Evolutionary conservation across 2,888 invertebrate species (phyloP).

Genomic region (Cryptosula pallasiana): DNA sequence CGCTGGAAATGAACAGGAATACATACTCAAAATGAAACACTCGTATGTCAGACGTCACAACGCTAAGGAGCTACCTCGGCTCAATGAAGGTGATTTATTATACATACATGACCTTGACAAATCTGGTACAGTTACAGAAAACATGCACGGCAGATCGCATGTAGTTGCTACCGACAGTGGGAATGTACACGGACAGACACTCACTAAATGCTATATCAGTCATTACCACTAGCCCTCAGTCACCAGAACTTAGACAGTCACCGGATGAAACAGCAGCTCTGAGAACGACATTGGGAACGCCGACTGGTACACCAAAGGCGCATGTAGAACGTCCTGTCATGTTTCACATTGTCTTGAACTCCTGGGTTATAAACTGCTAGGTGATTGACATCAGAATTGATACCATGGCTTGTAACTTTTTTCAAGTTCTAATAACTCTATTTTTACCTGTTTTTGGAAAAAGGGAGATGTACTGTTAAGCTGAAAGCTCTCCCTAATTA

Average conservation of each 20-base stretch:
- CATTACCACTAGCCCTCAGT: background rate
- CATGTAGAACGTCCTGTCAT: background rate
- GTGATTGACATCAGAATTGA: background rate
- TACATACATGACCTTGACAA: conserved; percentile 1
- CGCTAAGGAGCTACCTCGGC: conserved; percentile 1
- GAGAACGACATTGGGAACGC: background rate
- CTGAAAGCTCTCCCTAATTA: no score
- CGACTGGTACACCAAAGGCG: background rate
- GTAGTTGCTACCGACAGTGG: background rate
- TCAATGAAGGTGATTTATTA: background rate
- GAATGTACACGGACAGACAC: background rate
- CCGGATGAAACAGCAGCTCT: background rate
- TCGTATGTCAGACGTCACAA: background rate
- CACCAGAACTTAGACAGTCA: background rate
- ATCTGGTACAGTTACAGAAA: conserved; percentile 14
- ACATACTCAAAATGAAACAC: conserved; percentile 3
- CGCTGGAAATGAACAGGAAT: background rate
- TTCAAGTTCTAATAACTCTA: no score
- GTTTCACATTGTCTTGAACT: background rate
- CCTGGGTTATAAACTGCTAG: background rate
- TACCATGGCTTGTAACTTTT: no score
- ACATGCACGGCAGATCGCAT: background rate
- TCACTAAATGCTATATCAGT: background rate
- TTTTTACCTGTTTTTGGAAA: no score
- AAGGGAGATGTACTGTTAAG: no score